Percentiles rank a stretch among this genome's conserved stretches.
These are phyloP conservation scores for Tetranychus urticae DNA, from an alignment of 1,140 invertebrate species.

Conservation along the genomic window DNA sequence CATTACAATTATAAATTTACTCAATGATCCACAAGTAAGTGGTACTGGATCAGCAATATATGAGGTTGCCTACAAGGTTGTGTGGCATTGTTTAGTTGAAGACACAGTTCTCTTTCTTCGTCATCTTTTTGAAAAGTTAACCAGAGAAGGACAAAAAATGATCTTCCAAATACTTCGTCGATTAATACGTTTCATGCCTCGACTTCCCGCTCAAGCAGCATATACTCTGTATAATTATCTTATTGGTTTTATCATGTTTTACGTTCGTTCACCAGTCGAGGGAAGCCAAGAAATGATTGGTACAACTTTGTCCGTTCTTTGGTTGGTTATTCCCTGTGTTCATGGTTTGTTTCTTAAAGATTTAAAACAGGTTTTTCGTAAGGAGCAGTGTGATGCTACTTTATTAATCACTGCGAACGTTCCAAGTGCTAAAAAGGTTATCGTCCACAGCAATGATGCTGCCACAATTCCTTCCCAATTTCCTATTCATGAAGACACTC, in stretches of 20 bases:
- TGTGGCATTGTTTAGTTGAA: constrained; percentile 92
- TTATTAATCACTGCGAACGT: constrained; percentile 94
- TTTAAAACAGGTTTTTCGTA: constrained; percentile 88
- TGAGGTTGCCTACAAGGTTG: constrained; percentile 36
- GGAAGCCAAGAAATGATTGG: constrained; percentile 77
- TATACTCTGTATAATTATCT: constrained; percentile 98
- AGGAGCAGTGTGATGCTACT: constrained; percentile 93
- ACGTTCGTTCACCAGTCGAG: constrained; percentile 79
- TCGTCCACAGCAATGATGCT: constrained; percentile 79
- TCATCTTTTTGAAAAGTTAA: constrained; percentile 84
- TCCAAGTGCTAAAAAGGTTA: constrained; percentile 93
- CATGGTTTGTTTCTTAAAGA: constrained; percentile 99
- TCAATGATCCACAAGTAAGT: constrained; percentile 88
- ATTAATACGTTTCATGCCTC: constrained; percentile 70
- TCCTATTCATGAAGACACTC: constrained; percentile 93
- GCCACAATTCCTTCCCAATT: constrained; percentile 93
- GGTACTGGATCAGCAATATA: constrained; percentile 51
- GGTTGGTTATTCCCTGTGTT: constrained; percentile 88
- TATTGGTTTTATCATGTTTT: constrained; percentile 97
- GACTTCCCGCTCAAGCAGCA: constrained; percentile 85
- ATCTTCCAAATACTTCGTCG: constrained; percentile 80
- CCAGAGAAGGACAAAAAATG: constrained; percentile 76
- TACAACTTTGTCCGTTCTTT: constrained; percentile 72
- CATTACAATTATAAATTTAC: constrained; percentile 69
- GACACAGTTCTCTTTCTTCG: constrained; percentile 86